A percentile compares a stretch with the other conserved stretches of the same genome.
Evolutionary conservation across 2,888 invertebrate genomes (phyloP).

Genomic region (Acheta domesticus): DNA sequence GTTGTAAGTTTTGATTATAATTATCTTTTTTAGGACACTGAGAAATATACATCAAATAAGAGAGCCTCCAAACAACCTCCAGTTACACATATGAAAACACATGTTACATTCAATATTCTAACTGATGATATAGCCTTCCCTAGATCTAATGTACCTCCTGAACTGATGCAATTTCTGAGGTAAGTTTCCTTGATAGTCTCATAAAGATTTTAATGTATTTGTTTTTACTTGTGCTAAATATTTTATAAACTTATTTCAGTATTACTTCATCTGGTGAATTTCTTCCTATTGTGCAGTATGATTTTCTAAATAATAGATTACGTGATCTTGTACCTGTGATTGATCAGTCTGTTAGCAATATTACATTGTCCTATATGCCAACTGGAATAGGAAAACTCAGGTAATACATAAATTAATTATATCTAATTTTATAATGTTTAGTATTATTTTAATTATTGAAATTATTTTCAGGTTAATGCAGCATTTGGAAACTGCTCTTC

Average conservation of each 20-base stretch:
- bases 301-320: conserved; percentile 76
- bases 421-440: background rate
- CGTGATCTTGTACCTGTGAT: conserved; percentile 69
- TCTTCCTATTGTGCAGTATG: conserved; percentile 78
- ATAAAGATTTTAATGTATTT: conserved; percentile 20
- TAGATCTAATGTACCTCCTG: conserved; percentile 62
- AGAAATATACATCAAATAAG: no score
- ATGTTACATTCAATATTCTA: conserved; percentile 71
- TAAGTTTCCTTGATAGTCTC: conserved; percentile 42
- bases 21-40: background rate
- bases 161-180: conserved; percentile 61
- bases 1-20: background rate
- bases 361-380: conserved; percentile 70
- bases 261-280: conserved; percentile 62
- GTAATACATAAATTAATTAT: conserved; percentile 35
- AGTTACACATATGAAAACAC: conserved; percentile 72
- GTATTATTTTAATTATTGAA: background rate
- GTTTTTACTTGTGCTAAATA: conserved; percentile 28
- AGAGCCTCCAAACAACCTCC: conserved; percentile 45
- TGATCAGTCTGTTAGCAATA: conserved; percentile 56
- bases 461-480: conserved; percentile 58
- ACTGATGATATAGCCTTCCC: conserved; percentile 68
- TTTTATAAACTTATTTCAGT: conserved; percentile 45
- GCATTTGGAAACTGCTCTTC: conserved; percentile 72
- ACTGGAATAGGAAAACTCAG: conserved; percentile 63